Base-by-base conservation (phyloP, 2,113 vertebrate species). In the Psittacara wagleri region DNA sequence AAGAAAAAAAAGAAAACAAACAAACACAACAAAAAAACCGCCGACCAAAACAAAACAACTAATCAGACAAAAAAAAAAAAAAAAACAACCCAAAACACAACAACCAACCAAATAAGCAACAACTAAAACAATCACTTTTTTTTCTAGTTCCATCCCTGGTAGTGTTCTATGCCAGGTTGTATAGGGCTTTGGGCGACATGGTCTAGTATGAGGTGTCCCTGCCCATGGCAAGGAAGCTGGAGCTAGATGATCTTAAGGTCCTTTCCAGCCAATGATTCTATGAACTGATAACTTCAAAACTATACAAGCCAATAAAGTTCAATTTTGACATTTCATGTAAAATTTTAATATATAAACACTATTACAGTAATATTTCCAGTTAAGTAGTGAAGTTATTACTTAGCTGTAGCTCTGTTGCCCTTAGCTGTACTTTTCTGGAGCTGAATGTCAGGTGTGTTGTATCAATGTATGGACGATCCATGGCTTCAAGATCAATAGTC, bases 51-150 rank as follows among this genome's bases (percentile, higher is more conserved):
- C 11, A 19, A 55, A 55, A 12, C 31, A 22, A 57, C 19, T 12
- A 57, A 57, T 8, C 19, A 9, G 6, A 72, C 6, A 31, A 18
- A 35, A 19, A 31, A 31, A 29, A 10, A 2, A 18, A 19, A 33
- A 20, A 54, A 7, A 1, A 0, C 11, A 19, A 29, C 11, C 29
- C 17, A 31, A 31, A 31, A 55, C 7, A 2, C 11, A 55, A 20
- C 13, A 57, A 23, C 20, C 33, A 57, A 57, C 20, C 20, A n/a
- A n/a, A n/a, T 6, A n/a, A 14, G 9, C 17, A 57, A 22, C 13
- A 12, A 55, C 12, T 44, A 55, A 13, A 57, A 55, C 9, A 31
- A 6, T 13, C 55, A 23, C 13, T 0, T n/a, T n/a, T 59, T 59
- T 59, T 59, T n/a, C 55, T 59, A 23, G 33, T 13, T 59, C 20